Evolutionary conservation across 2,113 vertebrate species (phyloP).

Genomic region (Thermophis baileyi): DNA sequence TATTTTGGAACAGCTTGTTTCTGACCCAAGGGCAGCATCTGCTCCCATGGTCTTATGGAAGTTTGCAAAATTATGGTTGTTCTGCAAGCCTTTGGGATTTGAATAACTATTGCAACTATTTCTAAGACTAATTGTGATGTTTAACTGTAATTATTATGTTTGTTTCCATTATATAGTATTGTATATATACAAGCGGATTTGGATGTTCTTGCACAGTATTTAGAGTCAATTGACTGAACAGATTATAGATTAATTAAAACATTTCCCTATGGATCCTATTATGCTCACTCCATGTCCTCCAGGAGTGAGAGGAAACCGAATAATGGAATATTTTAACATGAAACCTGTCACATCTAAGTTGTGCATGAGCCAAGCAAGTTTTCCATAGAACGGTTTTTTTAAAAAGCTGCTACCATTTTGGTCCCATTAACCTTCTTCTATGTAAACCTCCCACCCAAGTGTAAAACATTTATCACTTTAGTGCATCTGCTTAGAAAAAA

Average conservation of each 20-base stretch:
- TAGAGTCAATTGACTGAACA: not conserved
- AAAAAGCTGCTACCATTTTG: not conserved
- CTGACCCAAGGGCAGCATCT: not conserved
- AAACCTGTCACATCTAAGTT: not conserved
- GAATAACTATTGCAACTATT: not conserved
- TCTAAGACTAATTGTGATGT: not conserved
- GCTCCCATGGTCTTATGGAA: not conserved
- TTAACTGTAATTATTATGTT: not conserved
- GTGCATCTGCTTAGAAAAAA: slow-evolving; percentile 18
- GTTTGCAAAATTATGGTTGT: not conserved
- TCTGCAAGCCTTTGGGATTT: not conserved
- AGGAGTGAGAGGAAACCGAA: not conserved
- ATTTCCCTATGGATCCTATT: not conserved
- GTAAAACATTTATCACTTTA: not conserved
- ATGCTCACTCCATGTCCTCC: not conserved
- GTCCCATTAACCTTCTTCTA: not conserved
- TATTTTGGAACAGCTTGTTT: not conserved
- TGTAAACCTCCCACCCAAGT: not conserved
- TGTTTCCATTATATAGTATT: not conserved
- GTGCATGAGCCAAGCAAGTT: not conserved
- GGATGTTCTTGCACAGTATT: not conserved
- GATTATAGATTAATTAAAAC: not conserved
- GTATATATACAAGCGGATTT: not conserved
- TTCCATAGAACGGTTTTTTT: not conserved
- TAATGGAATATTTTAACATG: not conserved